A percentile compares a stretch with the other conserved stretches of the same genome.
phyloP scores from a whole-genome alignment of 2,113 vertebrate genomes.

The Tenebrosternarchus preto region DNA sequence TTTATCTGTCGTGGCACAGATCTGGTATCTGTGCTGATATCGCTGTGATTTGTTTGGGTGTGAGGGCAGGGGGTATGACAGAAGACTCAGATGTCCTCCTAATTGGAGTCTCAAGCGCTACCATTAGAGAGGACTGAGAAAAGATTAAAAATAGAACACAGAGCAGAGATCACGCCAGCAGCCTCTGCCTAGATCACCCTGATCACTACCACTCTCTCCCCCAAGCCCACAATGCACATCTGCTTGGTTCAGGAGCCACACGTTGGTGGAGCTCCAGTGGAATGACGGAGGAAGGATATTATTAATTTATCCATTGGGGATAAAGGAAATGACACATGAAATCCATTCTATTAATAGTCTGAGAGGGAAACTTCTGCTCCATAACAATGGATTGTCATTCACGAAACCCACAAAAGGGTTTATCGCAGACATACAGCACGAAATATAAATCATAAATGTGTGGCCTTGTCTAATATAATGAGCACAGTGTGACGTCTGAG shows the following conservation, averaged over 20 bases:
- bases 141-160: slow-evolving; percentile 39
- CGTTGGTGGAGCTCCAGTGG: neutral
- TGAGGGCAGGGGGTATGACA: slow-evolving; percentile 45
- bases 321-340: no score
- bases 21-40: neutral
- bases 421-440: neutral
- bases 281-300: neutral
- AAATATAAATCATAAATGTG: no score
- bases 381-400: neutral
- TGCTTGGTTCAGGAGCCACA: neutral
- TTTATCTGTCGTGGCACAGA: neutral
- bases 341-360: no score
- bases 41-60: slow-evolving; percentile 52
- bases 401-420: neutral
- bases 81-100: slow-evolving; percentile 57
- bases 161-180: neutral
- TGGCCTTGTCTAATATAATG: neutral
- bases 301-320: neutral
- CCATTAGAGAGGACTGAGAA: slow-evolving; percentile 62
- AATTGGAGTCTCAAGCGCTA: slow-evolving; percentile 62
- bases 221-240: neutral
- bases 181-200: no score
- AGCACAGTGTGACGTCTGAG: neutral
- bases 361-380: neutral
- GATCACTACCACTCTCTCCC: neutral